Evolutionary conservation across 2,797 vertebrate genomes (phyloP), one percentile per base, ranked within the genome.

Genomic region (Sebastes elongatus): DNA sequence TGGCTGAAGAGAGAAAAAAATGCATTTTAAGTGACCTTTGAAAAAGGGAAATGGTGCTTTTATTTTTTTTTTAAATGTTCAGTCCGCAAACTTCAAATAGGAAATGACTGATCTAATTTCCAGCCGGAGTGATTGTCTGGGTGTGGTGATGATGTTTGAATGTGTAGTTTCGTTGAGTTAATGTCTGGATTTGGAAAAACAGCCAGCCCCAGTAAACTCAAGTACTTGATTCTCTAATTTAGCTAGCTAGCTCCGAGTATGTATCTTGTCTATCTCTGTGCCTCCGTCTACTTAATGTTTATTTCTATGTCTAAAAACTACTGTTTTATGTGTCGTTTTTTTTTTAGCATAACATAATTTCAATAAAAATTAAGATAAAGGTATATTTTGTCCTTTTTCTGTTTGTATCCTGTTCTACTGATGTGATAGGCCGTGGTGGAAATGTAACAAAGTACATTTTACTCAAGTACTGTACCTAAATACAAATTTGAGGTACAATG

Each of bases 171-270:
- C 6, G 18, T 9, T 2, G 5, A n/a, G 20, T 55, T 52, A 38
- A 18, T 38, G 6, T 53, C 25, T 53, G 10, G 22, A 30, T 77
- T 14, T 65, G 2, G 7, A 7, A 33, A 11, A 16, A 1, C 2
- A 1, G 5, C 2, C 46, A 16, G 5, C 9, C 1, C 1, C 2
- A n/a, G 65, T 60, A 4, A 65, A 32, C 20, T 4, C 18, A 10
- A 16, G 16, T 25, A n/a, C 35, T 65, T 60, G 4, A 22, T n/a
- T 23, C 2, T 62, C 2, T 27, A 9, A 18, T 32, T 57, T 23
- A 14, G 8, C 2, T 7, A 3, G 1, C 11, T 0, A 38, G 1
- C 32, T 27, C 1, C 10, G 16, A 2, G 3, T 49, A 8, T 33
- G 3, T 4, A 5, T 20, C 7, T 60, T 25, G 10, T 18, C 14